A percentile compares a stretch with the other conserved stretches of the same genome.
phyloP scores from a whole-genome alignment of 2,888 invertebrate species.

The Stramonita haemastoma region DNA sequence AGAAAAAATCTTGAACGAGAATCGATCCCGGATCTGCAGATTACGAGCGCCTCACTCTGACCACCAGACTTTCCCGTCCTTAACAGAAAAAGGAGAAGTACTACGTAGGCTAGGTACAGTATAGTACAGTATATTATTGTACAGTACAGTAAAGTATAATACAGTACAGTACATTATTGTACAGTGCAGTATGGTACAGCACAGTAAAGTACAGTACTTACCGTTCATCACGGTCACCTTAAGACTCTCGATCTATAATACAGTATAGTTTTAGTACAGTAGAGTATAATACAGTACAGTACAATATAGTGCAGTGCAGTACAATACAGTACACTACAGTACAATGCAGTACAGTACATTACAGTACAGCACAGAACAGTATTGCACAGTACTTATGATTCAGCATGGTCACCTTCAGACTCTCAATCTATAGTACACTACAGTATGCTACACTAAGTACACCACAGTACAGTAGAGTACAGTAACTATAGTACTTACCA shows the following conservation, averaged over 20 bases:
- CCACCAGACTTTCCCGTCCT: no score
- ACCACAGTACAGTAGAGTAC: neutral
- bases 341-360: neutral
- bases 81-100: no score
- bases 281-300: neutral
- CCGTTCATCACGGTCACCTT: conserved; percentile 57
- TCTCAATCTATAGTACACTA: conserved; percentile 43
- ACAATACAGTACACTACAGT: neutral
- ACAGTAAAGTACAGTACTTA: conserved; percentile 42
- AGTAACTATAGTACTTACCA: neutral
- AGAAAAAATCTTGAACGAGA: no score
- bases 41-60: no score
- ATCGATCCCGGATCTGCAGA: no score
- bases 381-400: conserved; percentile 48
- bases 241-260: conserved; percentile 51
- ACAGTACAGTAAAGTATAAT: neutral
- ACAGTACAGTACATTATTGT: neutral
- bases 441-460: neutral
- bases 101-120: no score
- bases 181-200: neutral
- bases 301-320: no score
- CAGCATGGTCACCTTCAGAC: conserved; percentile 55
- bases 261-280: no score
- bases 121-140: neutral
- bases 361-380: neutral